These are phyloP conservation scores for Diarsia dahlii DNA, from an alignment of 2,888 invertebrate species.

Conservation along the genomic window DNA sequence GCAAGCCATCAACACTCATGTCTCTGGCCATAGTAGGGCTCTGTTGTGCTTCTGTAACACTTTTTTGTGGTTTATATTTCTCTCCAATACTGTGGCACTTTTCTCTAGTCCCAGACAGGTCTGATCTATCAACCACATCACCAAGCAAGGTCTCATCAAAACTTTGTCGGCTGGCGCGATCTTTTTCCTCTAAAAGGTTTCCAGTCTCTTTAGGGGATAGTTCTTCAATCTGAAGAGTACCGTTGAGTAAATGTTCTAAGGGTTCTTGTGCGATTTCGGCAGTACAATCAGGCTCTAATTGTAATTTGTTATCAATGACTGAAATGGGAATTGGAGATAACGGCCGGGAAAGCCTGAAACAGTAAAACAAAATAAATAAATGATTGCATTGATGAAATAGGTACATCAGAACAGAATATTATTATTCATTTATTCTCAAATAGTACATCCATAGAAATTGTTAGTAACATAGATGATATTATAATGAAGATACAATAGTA, in stretches of 20 bases:
- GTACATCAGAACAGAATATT: background rate
- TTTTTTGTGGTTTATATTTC: conserved; percentile 85
- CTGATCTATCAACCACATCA: conserved; percentile 83
- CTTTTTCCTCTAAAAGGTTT: conserved; percentile 86
- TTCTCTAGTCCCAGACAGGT: conserved; percentile 81
- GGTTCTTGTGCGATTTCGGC: conserved; percentile 73
- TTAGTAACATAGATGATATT: too few species aligned
- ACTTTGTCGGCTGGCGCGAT: conserved; percentile 85
- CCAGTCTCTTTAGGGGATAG: conserved; percentile 85
- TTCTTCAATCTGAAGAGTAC: conserved; percentile 78
- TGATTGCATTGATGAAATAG: background rate
- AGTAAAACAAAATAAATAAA: conserved; percentile 15
- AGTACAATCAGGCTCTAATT: conserved; percentile 70
- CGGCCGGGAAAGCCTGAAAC: conserved; percentile 84
- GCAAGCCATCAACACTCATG: conserved; percentile 92
- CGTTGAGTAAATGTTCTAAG: conserved; percentile 74
- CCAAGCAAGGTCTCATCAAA: conserved; percentile 84
- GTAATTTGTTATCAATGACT: conserved; percentile 70
- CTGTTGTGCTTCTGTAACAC: conserved; percentile 83
- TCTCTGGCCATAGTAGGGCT: conserved; percentile 92
- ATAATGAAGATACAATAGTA: too few species aligned
- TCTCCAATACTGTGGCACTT: conserved; percentile 89
- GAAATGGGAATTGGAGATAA: conserved; percentile 81
- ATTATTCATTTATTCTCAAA: too few species aligned
- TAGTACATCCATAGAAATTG: too few species aligned